Evolutionary conservation across 1,140 invertebrate species (phyloP), one percentile per base, ranked within the genome.

Genomic region (Penaeus japonicus): DNA sequence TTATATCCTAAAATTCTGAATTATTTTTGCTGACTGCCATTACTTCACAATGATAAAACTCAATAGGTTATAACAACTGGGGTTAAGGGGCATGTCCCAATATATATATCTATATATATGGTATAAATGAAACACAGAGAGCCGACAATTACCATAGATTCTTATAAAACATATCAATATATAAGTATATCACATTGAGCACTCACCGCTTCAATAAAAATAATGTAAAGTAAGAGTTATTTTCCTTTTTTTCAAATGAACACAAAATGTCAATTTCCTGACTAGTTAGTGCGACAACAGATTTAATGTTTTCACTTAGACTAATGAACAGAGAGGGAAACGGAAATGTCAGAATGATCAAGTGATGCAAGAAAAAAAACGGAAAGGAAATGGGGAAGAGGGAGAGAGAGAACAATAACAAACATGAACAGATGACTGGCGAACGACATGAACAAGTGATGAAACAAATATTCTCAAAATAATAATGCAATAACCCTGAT

Each of bases 91-190:
- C 1, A 7, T 10, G 18, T 24, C 18, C 24, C 27, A 73, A 30
- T 73, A 18, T n/a, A n/a, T n/a, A n/a, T n/a, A n/a, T n/a, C n/a
- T n/a, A 73, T 12, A 24, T 30, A 73, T 2, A 59, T 17, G 53
- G 79, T n/a, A 15, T 81, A 81, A 81, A 81, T n/a, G 35, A 82
- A 82, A 39, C 55, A 83, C 17, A 35, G 32, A 20, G 22, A 17
- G 59, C 81, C 35, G 81, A 65, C 59, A 62, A 83, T 62, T 83
- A 62, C 59, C 55, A 83, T 83, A 83, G 55, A 83, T 65, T 83
- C 81, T 62, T 83, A 83, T 83, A 83, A 83, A 83, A 83, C 81
- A 83, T 83, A 83, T 83, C 65, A 65, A 65, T 83, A 83, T 79
- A 79, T 79, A 79, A 79, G 39, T 83, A 65, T 83, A 83, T 83